Conservation (phyloP, 2,113 vertebrate species). For the Actenoides lindsayi region DNA sequence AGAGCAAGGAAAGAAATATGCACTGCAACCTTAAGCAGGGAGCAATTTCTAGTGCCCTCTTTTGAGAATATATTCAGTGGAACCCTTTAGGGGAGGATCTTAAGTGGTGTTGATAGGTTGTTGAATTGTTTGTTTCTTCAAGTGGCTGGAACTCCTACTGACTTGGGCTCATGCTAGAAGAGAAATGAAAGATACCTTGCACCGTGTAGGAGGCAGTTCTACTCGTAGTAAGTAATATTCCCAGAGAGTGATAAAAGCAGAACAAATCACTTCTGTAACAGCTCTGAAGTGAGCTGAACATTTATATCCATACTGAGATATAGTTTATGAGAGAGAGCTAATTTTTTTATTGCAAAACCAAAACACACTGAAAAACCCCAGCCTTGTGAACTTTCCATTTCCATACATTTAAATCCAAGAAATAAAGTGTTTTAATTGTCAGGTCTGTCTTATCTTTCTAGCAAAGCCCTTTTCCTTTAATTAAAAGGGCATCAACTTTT, state of each 20-base stretch:
- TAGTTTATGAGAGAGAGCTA: background rate
- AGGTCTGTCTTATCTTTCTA: background rate
- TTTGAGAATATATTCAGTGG: background rate
- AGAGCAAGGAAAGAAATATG: background rate
- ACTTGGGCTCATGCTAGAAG: background rate
- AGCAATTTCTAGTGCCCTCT: conserved; percentile 4
- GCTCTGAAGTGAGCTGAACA: background rate
- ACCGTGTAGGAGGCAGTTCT: background rate
- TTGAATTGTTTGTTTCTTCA: background rate
- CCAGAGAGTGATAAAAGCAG: background rate
- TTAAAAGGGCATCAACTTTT: conserved; percentile 32
- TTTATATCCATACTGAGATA: background rate
- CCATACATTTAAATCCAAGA: background rate
- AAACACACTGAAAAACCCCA: background rate
- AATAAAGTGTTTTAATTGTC: background rate
- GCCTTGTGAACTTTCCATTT: background rate
- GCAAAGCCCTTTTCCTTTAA: conserved; percentile 39
- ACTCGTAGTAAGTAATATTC: background rate
- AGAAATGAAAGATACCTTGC: background rate
- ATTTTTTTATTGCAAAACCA: background rate
- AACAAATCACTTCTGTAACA: background rate
- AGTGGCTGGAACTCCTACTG: background rate
- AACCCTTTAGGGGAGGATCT: background rate
- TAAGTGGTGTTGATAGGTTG: background rate
- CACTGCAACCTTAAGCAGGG: background rate